phyloP scores from a whole-genome alignment of 2,113 vertebrate species.

The Grallaria varia region DNA sequence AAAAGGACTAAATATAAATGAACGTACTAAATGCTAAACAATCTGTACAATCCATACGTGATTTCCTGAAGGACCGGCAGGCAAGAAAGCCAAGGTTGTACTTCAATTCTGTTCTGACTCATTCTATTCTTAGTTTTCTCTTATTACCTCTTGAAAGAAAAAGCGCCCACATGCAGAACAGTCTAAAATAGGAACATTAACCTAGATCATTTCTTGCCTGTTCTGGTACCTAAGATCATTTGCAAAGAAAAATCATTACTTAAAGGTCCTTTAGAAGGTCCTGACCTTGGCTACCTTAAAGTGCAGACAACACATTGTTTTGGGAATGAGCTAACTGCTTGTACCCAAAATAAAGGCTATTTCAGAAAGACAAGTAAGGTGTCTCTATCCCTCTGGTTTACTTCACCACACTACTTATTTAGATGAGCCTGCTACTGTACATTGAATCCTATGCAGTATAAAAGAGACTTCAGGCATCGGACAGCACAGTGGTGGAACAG shows the following conservation, averaged over 20 bases:
- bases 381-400: neutral
- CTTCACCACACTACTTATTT: neutral
- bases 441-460: neutral
- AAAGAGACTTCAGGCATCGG: neutral
- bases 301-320: neutral
- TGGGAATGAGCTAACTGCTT: neutral
- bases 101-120: conserved; percentile 17
- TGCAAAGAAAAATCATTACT: neutral
- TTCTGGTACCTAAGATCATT: neutral
- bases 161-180: neutral
- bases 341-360: neutral
- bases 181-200: neutral
- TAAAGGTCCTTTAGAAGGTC: neutral
- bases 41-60: neutral
- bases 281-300: neutral
- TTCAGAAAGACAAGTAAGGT: neutral
- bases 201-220: neutral
- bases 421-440: neutral
- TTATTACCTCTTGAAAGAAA: conserved; percentile 11
- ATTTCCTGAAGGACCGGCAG: neutral
- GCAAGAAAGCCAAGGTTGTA: conserved; percentile 2
- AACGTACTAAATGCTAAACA: neutral
- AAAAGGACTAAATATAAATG: neutral
- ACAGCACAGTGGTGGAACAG: neutral
- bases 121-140: conserved; percentile 39